Base-by-base conservation (phyloP, 1,140 invertebrate genomes). In the Probaryconus sp. region DNA sequence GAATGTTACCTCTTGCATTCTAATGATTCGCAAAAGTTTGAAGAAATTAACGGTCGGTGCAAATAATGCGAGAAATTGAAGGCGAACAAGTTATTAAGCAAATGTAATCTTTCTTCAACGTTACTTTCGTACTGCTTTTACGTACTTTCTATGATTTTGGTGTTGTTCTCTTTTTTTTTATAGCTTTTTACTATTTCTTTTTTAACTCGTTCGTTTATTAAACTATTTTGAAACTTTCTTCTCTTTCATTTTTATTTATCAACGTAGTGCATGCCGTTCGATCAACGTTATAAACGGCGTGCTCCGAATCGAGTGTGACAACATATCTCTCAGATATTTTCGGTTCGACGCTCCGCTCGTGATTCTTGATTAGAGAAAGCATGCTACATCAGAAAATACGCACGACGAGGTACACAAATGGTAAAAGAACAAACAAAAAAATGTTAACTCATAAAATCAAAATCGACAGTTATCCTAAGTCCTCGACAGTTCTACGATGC, bases 341-440 rank as follows among this genome's bases (percentile, higher is more conserved):
- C 68, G 68, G 43, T 60, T 69, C 63, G 68, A 76, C 68, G 67
- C 63, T 72, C 63, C 74, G 63, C 68, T 76, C 68, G 63, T 76
- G 68, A 58, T 76, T 76, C 26, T 72, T 76, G 67, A 69, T 79
- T 77, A 76, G 35, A 77, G 43, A 72, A 81, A 78, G 74, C 79
- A 81, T 81, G 79, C 79, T 77, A 78, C 76, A 78, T 74, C 56
- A 77, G 77, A 78, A 71, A 75, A 55, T 79, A 77, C 64, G 76
- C 43, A 81, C 76, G 58, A 74, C 61, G 67, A 75, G 42, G 18
- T 72, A 71, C 47, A 80, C 73, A 77, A 76, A 79, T 48, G 45
- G 51, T 67, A 69, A 60, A 60, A 7, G 21, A 20, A 55, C 40
- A 47, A 42, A 61, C 53, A 61, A 53, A 30, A n/a, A 50, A 37